Evolutionary conservation across 2,888 invertebrate species (phyloP), one percentile per base, ranked within the genome.

Genomic region (Galerucella calmariensis): DNA sequence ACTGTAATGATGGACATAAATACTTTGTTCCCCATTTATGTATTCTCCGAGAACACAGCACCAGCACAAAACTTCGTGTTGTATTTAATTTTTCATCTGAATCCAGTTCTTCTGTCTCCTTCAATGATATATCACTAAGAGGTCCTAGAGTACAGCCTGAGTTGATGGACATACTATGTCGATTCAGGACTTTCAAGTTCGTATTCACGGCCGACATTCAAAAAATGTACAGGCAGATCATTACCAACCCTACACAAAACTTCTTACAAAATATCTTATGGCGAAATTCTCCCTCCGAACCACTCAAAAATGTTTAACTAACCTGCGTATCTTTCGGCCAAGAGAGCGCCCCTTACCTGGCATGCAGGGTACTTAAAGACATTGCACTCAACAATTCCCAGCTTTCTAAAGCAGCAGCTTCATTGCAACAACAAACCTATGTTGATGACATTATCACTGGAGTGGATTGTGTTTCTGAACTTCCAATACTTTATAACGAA

Each of bases 11-110:
- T 16, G n/a, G 0, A 5, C 14, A 16, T 10, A 67, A 67, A 69
- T 72, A 73, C 44, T 73, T 75, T 27, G 41, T 72, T 10, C 75
- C 75, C 4, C 75, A 75, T 62, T 72, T 75, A 14, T 76, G 74
- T 62, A 74, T 75, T 1, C 69, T 76, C 5, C 69, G 67, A 53
- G 75, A 77, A 35, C 68, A 46, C 10, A 46, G 70, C 16, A 10
- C 12, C 1, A 67, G 63, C 9, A 78, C 78, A 12, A 76, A 75
- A 72, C 16, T 73, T 12, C 35, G 76, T n/a, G 75, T 73, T 6
- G 75, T 76, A 2, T 77, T 77, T 65, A 66, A 77, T 61, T 73
- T 62, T n/a, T 71, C 71, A 5, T 51, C 46, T 12, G 58, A 68
- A 71, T 48, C 75, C 12, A 56, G 66, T 2, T 61, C 56, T 46